Percentiles rank a stretch among this genome's conserved stretches.
Evolutionary conservation across 2,888 invertebrate genomes (phyloP).

Genomic region (Lagria hirta): DNA sequence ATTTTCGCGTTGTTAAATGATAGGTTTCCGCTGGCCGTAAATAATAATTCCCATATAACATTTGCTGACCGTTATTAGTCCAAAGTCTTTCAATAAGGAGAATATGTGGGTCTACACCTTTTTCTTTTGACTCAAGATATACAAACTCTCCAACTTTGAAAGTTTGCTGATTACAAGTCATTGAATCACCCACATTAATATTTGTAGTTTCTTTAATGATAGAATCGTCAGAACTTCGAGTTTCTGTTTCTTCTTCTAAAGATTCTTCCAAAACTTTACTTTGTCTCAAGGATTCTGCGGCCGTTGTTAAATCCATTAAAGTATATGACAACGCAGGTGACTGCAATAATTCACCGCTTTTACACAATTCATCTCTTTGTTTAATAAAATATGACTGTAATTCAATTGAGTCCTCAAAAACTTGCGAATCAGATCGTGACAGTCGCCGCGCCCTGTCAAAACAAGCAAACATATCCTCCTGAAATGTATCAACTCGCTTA

Average conservation of each 20-base stretch:
- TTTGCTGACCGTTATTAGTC: slow-evolving; percentile 79
- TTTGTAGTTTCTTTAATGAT: slow-evolving; percentile 42
- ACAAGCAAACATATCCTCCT: slow-evolving; percentile 94
- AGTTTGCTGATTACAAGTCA: slow-evolving; percentile 75
- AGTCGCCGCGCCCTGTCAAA: slow-evolving; percentile 86
- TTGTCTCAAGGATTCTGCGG: slow-evolving; percentile 74
- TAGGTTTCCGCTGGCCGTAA: slow-evolving; percentile 93
- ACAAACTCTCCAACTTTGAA: slow-evolving; percentile 89
- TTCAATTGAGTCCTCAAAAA: slow-evolving; percentile 94
- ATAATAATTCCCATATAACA: slow-evolving; percentile 91
- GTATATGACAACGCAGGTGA: slow-evolving; percentile 87
- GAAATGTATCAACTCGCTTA: slow-evolving; percentile 90
- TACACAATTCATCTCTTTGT: slow-evolving; percentile 71
- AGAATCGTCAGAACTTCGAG: slow-evolving; percentile 57
- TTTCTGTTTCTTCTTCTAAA: slow-evolving; percentile 72
- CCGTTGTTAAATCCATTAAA: slow-evolving; percentile 70
- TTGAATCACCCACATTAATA: slow-evolving; percentile 56
- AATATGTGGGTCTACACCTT: slow-evolving; percentile 73
- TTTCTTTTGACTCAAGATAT: slow-evolving; percentile 73
- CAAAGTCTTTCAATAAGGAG: slow-evolving; percentile 68
- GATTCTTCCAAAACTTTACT: slow-evolving; percentile 77
- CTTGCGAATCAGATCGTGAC: slow-evolving; percentile 89
- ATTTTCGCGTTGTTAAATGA: slow-evolving; percentile 92
- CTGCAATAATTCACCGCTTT: slow-evolving; percentile 73
- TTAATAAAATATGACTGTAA: slow-evolving; percentile 88